A percentile compares a stretch with the other conserved stretches of the same genome.
These are phyloP conservation scores for Origma solitaria DNA, from an alignment of 2,113 vertebrate genomes.

Conservation along the genomic window DNA sequence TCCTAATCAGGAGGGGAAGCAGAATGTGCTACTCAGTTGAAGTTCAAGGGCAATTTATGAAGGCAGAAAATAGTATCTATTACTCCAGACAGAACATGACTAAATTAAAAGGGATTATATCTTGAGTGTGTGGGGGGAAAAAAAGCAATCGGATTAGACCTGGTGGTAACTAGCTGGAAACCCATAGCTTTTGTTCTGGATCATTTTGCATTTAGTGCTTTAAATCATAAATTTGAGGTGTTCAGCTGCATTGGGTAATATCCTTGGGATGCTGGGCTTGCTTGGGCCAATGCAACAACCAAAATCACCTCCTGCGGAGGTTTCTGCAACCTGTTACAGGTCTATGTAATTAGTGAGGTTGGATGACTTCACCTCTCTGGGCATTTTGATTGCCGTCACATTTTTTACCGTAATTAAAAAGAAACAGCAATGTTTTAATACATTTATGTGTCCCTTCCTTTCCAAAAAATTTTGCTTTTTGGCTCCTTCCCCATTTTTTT, in stretches of 20 bases:
- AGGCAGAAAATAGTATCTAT: conserved; percentile 7
- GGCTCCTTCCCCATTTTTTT: not conserved
- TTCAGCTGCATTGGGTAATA: not conserved
- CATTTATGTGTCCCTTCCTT: not conserved
- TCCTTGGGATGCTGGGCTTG: not conserved
- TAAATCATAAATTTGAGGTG: not conserved
- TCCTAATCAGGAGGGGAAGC: conserved; percentile 40
- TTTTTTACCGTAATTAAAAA: not conserved
- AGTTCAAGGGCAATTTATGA: conserved; percentile 50
- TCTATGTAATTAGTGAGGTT: not conserved
- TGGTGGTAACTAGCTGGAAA: not conserved
- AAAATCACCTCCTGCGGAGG: not conserved
- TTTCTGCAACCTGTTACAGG: not conserved
- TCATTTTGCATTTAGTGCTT: not conserved
- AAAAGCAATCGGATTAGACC: not conserved
- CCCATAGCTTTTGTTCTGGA: not conserved
- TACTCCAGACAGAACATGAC: not conserved
- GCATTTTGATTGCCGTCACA: not conserved
- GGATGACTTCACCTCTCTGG: not conserved
- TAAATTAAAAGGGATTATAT: not conserved
- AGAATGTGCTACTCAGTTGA: not conserved
- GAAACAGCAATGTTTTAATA: not conserved
- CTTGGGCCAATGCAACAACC: not conserved
- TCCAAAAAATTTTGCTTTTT: not conserved
- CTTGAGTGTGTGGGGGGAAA: not conserved